Base-by-base conservation (phyloP, 2,888 invertebrate species). In the Acleris literana region DNA sequence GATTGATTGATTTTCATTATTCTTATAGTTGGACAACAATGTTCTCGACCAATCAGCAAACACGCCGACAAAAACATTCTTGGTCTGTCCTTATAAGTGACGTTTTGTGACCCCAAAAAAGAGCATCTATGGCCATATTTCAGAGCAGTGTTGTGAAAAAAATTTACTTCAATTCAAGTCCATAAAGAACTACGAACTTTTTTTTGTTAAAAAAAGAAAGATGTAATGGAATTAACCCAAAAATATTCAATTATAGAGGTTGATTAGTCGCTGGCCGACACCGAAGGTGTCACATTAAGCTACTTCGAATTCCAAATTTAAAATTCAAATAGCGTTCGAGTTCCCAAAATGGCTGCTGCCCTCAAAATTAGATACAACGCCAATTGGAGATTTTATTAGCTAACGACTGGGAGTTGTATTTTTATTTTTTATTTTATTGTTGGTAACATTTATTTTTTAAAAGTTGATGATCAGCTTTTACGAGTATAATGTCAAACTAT, bases 311-410 rank as follows among this genome's bases (percentile, higher is more conserved):
- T 62, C 66, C 57, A 61, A 52, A 66, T 66, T 66, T 66, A 33
- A 66, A 66, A 62, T 66, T 61, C 57, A 66, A 66, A 66, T 66
- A 61, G 52, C 52, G 17, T 52, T 61, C 61, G 52, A 46, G 17
- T 52, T 61, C 61, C 60, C 55, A 25, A 62, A 66, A 66, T 66
- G 66, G 57, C 51, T 3, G 49, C 43, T 25, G 55, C 57, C 66
- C 61, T 61, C 61, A 18, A 22, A 57, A 61, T 62, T 52, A 57
- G 61, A 61, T 52, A 60, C 29, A 39, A 54, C 48, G 48, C 20
- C 49, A 57, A 61, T 61, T 66, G 49, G 29, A 22, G 13, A 46
- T 52, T 52, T 46, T 61, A 66, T 62, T 53, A 61, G 18, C 18
- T 48, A 55, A 18, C 25, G 25, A 64, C 52, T 44, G 16, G 48